A percentile compares a stretch with the other conserved stretches of the same genome.
phyloP scores from a whole-genome alignment of 1,140 invertebrate genomes.

The Lithobius niger region DNA sequence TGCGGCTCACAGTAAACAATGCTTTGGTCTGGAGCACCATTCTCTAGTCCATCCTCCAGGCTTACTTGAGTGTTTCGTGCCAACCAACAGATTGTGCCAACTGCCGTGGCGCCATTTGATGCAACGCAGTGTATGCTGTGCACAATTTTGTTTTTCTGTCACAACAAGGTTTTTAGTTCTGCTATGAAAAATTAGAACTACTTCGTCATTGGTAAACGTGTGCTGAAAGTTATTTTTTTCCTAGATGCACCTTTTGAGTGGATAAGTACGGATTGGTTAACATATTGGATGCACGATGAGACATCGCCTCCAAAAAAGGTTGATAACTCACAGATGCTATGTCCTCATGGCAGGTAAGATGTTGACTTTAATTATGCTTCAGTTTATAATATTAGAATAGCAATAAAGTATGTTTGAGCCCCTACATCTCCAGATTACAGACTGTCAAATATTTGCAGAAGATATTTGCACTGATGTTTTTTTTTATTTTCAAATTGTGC shows the following conservation, averaged over 20 bases:
- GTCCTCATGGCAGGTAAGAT: slow-evolving; percentile 36
- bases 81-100: not conserved
- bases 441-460: no score
- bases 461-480: no score
- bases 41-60: no score
- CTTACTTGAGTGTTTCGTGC: not conserved
- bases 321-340: slow-evolving; percentile 35
- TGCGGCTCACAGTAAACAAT: no score
- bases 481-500: no score
- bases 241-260: slow-evolving; percentile 32
- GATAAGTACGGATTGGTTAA: slow-evolving; percentile 38
- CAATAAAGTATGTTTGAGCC: no score
- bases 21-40: no score
- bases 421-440: no score
- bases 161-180: not conserved
- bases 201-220: not conserved
- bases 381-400: no score
- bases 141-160: not conserved
- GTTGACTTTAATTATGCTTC: no score
- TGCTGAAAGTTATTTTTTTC: not conserved
- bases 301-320: slow-evolving; percentile 30
- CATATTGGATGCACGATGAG: slow-evolving; percentile 31
- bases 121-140: not conserved
- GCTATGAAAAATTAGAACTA: not conserved
- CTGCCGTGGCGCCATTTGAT: not conserved